phyloP scores from a whole-genome alignment of 2,888 invertebrate genomes.

The Drosophila helvetica region DNA sequence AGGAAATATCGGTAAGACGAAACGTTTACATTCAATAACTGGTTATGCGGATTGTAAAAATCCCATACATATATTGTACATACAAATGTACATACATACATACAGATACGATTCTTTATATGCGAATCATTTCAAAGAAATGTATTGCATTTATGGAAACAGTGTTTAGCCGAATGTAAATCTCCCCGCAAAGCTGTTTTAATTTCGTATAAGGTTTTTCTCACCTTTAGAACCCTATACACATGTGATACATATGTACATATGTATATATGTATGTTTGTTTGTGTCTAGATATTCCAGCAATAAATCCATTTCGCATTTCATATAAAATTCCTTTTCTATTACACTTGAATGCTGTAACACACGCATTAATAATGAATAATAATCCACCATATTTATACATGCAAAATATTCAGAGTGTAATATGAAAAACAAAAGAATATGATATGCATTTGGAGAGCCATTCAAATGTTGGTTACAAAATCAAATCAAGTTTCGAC shows the following conservation, averaged over 20 bases:
- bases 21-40: not conserved
- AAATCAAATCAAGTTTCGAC: slow-evolving; percentile 19
- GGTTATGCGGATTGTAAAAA: not conserved
- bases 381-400: not conserved
- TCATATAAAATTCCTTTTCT: not conserved
- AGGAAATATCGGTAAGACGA: not conserved
- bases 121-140: not conserved
- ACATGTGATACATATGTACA: no score
- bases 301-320: no score
- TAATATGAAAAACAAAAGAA: slow-evolving; percentile 31
- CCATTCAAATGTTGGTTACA: slow-evolving; percentile 60
- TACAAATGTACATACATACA: not conserved
- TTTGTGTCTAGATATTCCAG: no score
- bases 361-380: no score
- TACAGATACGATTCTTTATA: not conserved
- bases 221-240: not conserved
- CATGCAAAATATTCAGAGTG: slow-evolving; percentile 35
- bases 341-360: no score
- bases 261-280: no score
- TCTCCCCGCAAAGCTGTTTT: not conserved
- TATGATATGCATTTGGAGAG: slow-evolving; percentile 25
- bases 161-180: not conserved
- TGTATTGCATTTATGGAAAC: not conserved
- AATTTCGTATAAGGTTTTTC: not conserved
- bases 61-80: not conserved